Base-by-base conservation (phyloP, 2,797 vertebrate species). In the Coregonus ussuriensis region DNA sequence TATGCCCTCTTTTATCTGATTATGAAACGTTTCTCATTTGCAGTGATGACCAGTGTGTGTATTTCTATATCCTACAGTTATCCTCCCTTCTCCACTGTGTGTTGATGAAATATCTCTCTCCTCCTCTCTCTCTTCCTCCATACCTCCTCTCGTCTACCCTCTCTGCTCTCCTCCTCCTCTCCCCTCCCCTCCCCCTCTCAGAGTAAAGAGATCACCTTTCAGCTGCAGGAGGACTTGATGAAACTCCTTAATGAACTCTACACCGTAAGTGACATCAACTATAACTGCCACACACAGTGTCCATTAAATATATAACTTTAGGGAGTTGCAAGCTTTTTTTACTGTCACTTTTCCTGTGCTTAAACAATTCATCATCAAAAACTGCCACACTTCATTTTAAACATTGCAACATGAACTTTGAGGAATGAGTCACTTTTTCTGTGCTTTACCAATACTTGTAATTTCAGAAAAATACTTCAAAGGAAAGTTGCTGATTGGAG, bases 171-270 rank as follows among this genome's bases (percentile, higher is more conserved):
- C 68, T 9, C 68, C 29, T 37, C 31, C 31, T 25, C 25, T 25
- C 25, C 31, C 53, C 29, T 35, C 6, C 11, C 79, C 75, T n/a
- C 35, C 29, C 4, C 7, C 63, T 63, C 53, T 80, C 90, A 99
- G 98, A 99, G 98, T 93, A 99, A 99, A 87, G 98, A 99, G 92
- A 98, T 99, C 89, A 95, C 97, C 54, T 97, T 98, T 86, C 98
- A 99, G 86, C 95, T 99, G 83, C 98, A 99, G 89, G 98, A 99
- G 83, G 98, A 99, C 91, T 95, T 99, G 88, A 98, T 99, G 97
- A 99, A 98, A 94, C 97, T 99, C 78, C 96, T 99, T 83, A 99
- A 98, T 5, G 98, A 99, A 91, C 96, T 99, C 80, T 99, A 99
- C 88, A 99, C 98, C 74, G 98, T 99, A 93, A 98, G 93, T 91